Conservation (phyloP, 2,888 invertebrate species). For the Tryphoninae sp. region DNA sequence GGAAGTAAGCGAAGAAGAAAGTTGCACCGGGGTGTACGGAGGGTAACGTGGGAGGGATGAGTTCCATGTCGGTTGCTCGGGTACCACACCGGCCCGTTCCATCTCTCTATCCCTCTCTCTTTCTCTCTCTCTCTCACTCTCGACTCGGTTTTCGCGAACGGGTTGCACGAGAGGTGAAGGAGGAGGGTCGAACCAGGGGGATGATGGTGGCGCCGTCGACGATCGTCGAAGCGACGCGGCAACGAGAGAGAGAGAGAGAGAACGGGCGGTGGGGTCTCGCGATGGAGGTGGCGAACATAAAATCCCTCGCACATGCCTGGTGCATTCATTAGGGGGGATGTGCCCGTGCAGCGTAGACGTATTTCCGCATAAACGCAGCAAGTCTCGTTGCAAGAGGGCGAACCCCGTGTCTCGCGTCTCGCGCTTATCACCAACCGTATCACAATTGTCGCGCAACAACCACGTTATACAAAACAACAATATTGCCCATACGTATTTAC, state of each 20-base stretch:
- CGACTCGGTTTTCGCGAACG: conserved; percentile 27
- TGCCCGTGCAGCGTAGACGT: conserved; percentile 79
- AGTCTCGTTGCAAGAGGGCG: conserved; percentile 49
- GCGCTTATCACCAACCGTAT: neutral
- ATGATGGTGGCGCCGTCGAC: conserved; percentile 67
- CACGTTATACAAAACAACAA: no score
- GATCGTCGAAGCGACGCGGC: conserved; percentile 66
- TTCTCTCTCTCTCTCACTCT: conserved; percentile 49
- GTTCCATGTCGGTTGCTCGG: conserved; percentile 24
- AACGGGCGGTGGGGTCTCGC: conserved; percentile 62
- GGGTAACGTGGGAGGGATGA: conserved; percentile 20
- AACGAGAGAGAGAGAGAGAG: conserved; percentile 67
- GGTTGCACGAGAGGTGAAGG: conserved; percentile 45
- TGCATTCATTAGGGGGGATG: conserved; percentile 81
- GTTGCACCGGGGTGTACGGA: conserved; percentile 40
- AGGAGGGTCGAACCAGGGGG: conserved; percentile 57
- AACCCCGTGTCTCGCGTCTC: conserved; percentile 59
- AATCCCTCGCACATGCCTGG: conserved; percentile 81
- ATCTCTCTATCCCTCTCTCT: neutral
- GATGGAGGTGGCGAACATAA: conserved; percentile 78
- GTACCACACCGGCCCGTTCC: no score
- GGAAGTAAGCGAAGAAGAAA: conserved; percentile 21
- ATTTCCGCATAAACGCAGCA: conserved; percentile 75
- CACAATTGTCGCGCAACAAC: no score
- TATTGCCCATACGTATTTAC: no score